A percentile compares a stretch with the other conserved stretches of the same genome.
Evolutionary conservation across 2,113 vertebrate genomes (phyloP).

Genomic region (Gymnobelideus leadbeateri): DNA sequence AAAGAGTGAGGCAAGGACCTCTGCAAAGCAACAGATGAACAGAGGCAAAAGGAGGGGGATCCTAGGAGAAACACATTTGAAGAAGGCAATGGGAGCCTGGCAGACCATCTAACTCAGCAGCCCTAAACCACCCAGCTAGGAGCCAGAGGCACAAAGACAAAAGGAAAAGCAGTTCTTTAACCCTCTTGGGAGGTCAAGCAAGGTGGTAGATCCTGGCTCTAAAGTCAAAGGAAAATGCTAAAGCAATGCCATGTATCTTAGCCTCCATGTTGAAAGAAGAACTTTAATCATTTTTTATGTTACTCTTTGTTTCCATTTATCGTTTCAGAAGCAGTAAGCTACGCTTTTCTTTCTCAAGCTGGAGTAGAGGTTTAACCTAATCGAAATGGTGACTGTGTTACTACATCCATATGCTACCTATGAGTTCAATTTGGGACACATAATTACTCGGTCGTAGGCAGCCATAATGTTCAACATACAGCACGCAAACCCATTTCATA

Average conservation of each 20-base stretch:
- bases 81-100: neutral
- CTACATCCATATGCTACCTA: constrained; percentile 25
- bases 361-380: constrained; percentile 61
- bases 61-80: too few species aligned
- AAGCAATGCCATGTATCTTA: neutral
- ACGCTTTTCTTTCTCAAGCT: constrained; percentile 34
- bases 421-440: constrained; percentile 28
- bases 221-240: neutral
- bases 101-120: neutral
- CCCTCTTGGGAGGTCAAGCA: neutral
- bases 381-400: constrained; percentile 61
- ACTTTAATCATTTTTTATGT: neutral
- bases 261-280: neutral
- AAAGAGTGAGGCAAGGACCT: too few species aligned
- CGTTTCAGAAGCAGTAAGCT: neutral
- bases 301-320: neutral
- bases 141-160: neutral
- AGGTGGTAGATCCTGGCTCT: neutral
- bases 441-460: constrained; percentile 56
- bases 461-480: constrained; percentile 29
- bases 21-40: too few species aligned
- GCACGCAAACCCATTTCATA: constrained; percentile 63
- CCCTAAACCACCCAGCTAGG: neutral
- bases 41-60: too few species aligned
- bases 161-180: neutral